These are phyloP conservation scores for Agrilus cyanescens DNA, from an alignment of 2,888 invertebrate genomes.

Conservation along the genomic window DNA sequence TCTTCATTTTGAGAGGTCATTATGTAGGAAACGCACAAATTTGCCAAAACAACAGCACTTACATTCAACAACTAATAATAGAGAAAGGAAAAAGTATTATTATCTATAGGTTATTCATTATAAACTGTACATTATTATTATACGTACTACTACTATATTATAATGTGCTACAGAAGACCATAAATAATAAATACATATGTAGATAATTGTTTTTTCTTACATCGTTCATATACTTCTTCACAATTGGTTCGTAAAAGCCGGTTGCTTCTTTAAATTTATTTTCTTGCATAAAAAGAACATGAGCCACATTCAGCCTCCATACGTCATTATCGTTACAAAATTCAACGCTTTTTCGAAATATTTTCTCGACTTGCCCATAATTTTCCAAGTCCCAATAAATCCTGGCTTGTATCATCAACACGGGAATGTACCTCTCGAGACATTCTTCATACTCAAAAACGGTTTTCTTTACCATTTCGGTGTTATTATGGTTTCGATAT, in stretches of 20 bases:
- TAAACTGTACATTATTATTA: no score
- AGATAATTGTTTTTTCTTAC: conserved; percentile 30
- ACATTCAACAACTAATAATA: conserved; percentile 69
- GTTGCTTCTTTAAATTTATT: conserved; percentile 97
- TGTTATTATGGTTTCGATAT: conserved; percentile 77
- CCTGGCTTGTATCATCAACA: conserved; percentile 98
- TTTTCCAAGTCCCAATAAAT: conserved; percentile 97
- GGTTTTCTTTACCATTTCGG: conserved; percentile 77
- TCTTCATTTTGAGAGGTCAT: conserved; percentile 99
- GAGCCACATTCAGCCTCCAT: conserved; percentile 97
- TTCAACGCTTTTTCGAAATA: conserved; percentile 93
- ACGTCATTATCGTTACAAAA: conserved; percentile 95
- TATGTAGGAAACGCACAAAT: conserved; percentile 96
- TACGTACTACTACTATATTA: no score
- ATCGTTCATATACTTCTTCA: conserved; percentile 87
- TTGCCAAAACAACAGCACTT: conserved; percentile 96
- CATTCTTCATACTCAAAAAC: conserved; percentile 87
- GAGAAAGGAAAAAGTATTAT: conserved; percentile 1
- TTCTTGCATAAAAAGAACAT: conserved; percentile 98
- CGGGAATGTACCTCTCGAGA: conserved; percentile 86
- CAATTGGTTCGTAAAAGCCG: conserved; percentile 95
- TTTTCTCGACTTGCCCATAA: conserved; percentile 91
- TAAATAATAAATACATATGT: no score
- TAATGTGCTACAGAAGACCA: no score
- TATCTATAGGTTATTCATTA: no score